Evolutionary conservation across 2,797 vertebrate species (phyloP), one percentile per base, ranked within the genome.

Genomic region (Thunnus albacares): DNA sequence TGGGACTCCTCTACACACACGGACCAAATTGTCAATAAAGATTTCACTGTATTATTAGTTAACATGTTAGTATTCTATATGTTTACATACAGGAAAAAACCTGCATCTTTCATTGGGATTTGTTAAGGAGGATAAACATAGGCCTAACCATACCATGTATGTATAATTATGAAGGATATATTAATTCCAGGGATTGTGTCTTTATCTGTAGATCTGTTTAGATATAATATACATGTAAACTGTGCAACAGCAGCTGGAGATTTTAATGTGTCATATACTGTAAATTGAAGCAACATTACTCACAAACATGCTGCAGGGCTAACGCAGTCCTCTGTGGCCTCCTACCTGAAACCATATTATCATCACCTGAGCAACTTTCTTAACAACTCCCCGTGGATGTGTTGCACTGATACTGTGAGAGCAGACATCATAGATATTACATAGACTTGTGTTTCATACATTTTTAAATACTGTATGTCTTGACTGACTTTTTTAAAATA

Each of bases 401-500:
- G 14, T 17, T 35, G 35, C 10, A 15, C 52, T 58, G 51, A 33
- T 33, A 33, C 30, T 33, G 43, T 76, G 18, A 69, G 28, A 56
- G 45, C 24, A 64, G 13, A 57, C 33, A 69, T 41, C 33, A 51
- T 5, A 49, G 13, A 60, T 15, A 53, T 45, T 45, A 45, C 24
- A 45, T 60, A 30, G 15, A 55, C 30, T 12, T 60, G 15, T 43
- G n/a, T n/a, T 59, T 45, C 10, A 43, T 47, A 9, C 15, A 28
- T 58, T 43, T 4, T 67, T 11, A 64, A 38, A 38, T 75, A 63
- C 63, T 73, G 24, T 62, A 17, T 45, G n/a, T 15, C 4, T 30
- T 63, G 20, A 2, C 33, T 33, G 15, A 24, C 6, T 5, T 65
- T 76, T 30, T 72, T 22, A 3, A 41, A 84, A 86, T 72, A 79